Evolutionary conservation across 2,797 vertebrate species (phyloP).

Genomic region (Cyclura pinguis): DNA sequence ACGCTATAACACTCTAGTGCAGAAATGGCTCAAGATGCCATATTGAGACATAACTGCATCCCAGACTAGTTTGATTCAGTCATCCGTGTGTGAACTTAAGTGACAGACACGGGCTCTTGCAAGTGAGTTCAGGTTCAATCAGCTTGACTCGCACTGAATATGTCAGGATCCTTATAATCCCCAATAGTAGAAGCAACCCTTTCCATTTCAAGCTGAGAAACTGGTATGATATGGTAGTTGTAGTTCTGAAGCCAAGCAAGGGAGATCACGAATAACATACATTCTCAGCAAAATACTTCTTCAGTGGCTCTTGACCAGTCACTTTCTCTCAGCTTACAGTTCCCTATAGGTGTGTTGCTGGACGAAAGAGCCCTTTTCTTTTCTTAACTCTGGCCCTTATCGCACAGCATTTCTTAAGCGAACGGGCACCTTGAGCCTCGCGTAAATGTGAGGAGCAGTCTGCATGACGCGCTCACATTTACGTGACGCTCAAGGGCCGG

Average conservation of each 20-base stretch:
- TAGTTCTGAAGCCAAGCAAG: not conserved
- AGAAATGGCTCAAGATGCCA: too few relatives aligned
- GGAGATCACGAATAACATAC: not conserved
- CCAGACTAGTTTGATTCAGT: not conserved
- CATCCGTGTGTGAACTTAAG: not conserved
- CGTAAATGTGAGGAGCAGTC: too few relatives aligned
- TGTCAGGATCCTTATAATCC: not conserved
- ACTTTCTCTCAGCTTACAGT: not conserved
- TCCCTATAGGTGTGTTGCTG: not conserved
- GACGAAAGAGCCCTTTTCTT: not conserved
- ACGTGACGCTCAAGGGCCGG: too few relatives aligned
- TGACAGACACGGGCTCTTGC: not conserved
- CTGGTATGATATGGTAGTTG: not conserved
- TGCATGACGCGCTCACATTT: too few relatives aligned
- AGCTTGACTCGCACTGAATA: not conserved
- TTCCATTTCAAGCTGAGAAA: not conserved
- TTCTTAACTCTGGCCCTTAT: too few relatives aligned
- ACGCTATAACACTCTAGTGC: too few relatives aligned
- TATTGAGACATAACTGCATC: not conserved
- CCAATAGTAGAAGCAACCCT: not conserved
- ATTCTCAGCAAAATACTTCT: not conserved
- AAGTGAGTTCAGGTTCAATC: not conserved
- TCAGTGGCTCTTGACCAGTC: not conserved
- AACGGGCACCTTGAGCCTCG: too few relatives aligned
- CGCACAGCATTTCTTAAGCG: too few relatives aligned